These are phyloP conservation scores for Cuculus canorus DNA, from an alignment of 2,797 vertebrate genomes.

Conservation along the genomic window DNA sequence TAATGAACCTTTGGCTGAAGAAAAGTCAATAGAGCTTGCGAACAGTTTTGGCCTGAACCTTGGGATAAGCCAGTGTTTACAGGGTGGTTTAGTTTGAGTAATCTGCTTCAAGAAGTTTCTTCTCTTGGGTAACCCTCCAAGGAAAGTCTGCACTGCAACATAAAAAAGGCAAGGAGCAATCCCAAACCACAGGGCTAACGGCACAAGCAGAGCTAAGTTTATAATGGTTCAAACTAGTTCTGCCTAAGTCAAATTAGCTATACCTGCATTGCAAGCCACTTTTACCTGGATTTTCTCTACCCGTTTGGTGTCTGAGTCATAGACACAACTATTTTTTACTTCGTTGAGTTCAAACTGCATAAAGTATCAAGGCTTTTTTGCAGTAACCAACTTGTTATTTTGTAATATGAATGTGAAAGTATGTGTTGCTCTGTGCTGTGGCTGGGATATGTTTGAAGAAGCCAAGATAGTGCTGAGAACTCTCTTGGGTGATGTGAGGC, in stretches of 20 bases:
- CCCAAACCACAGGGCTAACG: not conserved
- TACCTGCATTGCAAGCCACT: accelerated
- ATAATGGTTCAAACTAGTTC: not conserved
- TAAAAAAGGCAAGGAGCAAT: not conserved
- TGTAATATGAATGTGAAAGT: not conserved
- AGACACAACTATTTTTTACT: not conserved
- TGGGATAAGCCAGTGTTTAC: not conserved
- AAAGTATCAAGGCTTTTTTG: not conserved
- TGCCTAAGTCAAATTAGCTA: not conserved
- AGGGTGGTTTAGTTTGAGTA: not conserved
- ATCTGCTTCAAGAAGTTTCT: not conserved
- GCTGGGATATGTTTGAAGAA: not conserved
- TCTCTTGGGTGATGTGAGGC: not conserved
- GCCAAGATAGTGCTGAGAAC: not conserved
- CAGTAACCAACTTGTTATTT: not conserved
- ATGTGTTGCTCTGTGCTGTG: not conserved
- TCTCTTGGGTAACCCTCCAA: not conserved
- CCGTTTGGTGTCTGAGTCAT: not conserved
- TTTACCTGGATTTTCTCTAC: not conserved
- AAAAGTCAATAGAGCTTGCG: not conserved
- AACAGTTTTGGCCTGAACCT: not conserved
- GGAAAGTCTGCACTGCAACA: not conserved
- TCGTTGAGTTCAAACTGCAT: not conserved
- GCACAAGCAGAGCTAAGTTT: not conserved
- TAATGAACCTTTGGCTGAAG: not conserved